Conservation (phyloP, 2,888 invertebrate genomes). For the Gisinianus flammeolus region DNA sequence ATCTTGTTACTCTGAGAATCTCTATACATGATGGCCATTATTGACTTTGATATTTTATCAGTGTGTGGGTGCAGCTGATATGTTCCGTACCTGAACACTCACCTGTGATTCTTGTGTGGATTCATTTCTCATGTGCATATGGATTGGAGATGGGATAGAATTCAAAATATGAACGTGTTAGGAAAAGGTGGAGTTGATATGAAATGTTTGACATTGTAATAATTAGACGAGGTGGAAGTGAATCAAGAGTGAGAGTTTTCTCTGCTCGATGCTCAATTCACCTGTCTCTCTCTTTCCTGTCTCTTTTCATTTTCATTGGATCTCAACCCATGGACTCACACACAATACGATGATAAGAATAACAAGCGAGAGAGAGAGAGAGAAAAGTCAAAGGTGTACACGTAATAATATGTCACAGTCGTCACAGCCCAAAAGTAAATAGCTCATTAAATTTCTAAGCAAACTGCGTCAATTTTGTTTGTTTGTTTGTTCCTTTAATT, state of each 20-base stretch:
- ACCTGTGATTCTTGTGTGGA: too few species aligned
- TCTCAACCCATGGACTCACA: background rate
- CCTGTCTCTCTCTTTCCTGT: background rate
- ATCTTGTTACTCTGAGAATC: too few species aligned
- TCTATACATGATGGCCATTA: too few species aligned
- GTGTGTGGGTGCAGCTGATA: too few species aligned
- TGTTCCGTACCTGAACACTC: too few species aligned
- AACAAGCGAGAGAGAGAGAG: background rate
- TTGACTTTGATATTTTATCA: too few species aligned
- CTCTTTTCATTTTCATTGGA: background rate
- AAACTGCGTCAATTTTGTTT: background rate
- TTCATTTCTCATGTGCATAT: too few species aligned
- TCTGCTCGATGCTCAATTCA: background rate
- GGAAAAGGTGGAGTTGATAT: background rate
- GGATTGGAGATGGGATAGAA: too few species aligned
- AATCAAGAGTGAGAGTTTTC: background rate
- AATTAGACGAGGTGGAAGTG: background rate
- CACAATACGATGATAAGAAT: background rate
- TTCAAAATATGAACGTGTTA: too few species aligned
- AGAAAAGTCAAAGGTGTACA: background rate
- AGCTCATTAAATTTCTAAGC: background rate
- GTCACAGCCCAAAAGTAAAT: background rate
- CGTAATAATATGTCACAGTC: too few species aligned
- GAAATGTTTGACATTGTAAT: slow-evolving; percentile 2
- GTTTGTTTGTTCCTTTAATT: background rate